Evolutionary conservation across 2,797 vertebrate genomes (phyloP), one percentile per base, ranked within the genome.

Genomic region (Myiotriccus ornatus): DNA sequence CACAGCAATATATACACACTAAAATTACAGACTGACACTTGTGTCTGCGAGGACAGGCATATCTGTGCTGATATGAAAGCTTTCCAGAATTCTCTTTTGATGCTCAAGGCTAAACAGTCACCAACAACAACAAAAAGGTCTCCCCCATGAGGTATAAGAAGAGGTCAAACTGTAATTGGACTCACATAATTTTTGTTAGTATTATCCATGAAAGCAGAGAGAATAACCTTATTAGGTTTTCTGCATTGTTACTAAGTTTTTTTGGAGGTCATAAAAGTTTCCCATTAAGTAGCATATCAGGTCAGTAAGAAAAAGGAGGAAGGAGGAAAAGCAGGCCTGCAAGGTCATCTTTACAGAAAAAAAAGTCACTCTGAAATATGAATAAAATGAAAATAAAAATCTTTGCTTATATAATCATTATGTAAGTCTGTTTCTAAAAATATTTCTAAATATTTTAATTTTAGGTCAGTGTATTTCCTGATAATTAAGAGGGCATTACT

Each of bases 11-110:
- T 3, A 19, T 30, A 27, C 14, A 70, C 14, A 43, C 32, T 67
- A 35, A 53, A 92, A 34, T 11, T 70, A 69, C 2, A 7, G 18
- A 67, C 23, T 9, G 7, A n/a, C 21, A 28, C 7, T 19, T 22
- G 5, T 1, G 1, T 5, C 59, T 23, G 10, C 2, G 9, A 34
- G 10, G 9, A 73, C 19, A 55, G 5, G 23, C 3, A 2, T 5
- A 34, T 20, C 35, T 57, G 6, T 35, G 47, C 63, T 53, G 22
- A 21, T 46, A 39, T 0, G 5, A 71, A 49, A 7, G 11, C 6
- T 59, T 59, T 50, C 43, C 52, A 89, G 56, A 65, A 50, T 39
- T 80, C 6, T 57, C 10, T 56, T 64, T 12, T 14, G 20, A 41
- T 43, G 53, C 28, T 70, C 23, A 78, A 84, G 27, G 63, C 14